phyloP scores from a whole-genome alignment of 2,888 invertebrate species.

The Ormyrus labotus region DNA sequence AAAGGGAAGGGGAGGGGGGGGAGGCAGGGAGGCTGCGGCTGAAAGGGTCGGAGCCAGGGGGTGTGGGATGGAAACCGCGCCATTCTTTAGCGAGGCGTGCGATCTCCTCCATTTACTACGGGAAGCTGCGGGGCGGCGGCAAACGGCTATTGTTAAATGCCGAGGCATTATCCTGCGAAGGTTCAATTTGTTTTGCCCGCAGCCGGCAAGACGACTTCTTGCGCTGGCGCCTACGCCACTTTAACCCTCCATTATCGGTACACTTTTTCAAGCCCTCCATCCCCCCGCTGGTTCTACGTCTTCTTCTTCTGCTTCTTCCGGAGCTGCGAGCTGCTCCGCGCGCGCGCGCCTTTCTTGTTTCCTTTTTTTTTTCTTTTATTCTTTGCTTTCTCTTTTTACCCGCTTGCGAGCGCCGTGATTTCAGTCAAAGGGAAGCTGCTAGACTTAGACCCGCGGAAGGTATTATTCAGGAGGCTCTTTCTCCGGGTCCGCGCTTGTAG shows the following conservation, averaged over 20 bases:
- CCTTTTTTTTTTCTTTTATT: constrained; percentile 1
- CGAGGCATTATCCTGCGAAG: constrained; percentile 67
- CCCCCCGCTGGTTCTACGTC: not conserved
- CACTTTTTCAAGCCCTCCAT: constrained; percentile 46
- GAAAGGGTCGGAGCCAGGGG: constrained; percentile 13
- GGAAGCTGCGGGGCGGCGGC: constrained; percentile 24
- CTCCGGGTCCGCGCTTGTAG: not conserved
- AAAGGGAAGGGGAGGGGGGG: constrained; percentile 20
- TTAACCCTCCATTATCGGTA: constrained; percentile 61
- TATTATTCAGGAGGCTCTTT: not conserved
- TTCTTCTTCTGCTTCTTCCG: too few species aligned
- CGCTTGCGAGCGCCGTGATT: constrained; percentile 5
- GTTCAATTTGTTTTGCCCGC: constrained; percentile 69
- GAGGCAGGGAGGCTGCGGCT: constrained; percentile 19
- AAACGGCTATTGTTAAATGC: constrained; percentile 70
- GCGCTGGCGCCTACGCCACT: constrained; percentile 48
- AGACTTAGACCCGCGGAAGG: not conserved
- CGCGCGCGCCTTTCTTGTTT: not conserved
- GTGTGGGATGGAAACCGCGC: constrained; percentile 44
- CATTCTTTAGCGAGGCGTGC: constrained; percentile 48
- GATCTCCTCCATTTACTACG: constrained; percentile 37
- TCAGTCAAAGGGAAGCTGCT: constrained; percentile 17
- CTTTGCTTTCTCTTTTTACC: not conserved
- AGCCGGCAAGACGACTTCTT: constrained; percentile 59
- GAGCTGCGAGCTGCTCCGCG: not conserved